Conservation (phyloP, 2,797 vertebrate species). For the Harpagifer antarcticus region DNA sequence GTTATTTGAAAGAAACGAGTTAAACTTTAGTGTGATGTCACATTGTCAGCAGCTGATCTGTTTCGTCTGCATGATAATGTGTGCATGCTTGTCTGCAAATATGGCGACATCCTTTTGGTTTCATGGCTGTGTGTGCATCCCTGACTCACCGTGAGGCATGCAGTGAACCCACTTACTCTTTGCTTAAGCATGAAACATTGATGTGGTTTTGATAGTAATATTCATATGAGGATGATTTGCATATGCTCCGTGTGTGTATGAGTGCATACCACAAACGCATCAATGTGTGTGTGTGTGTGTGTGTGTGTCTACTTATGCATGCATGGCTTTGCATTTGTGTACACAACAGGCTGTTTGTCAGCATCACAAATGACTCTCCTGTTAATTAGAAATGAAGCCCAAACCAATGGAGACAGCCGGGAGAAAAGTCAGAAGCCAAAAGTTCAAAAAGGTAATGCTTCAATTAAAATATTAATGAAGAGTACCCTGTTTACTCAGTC, state of each 20-base stretch:
- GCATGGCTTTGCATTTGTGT: constrained; percentile 11
- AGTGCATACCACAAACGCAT: constrained; percentile 10
- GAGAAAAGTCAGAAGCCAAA: constrained; percentile 63
- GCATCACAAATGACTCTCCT: constrained; percentile 39
- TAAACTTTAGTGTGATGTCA: neutral
- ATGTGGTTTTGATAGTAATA: constrained; percentile 29
- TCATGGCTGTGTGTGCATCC: neutral
- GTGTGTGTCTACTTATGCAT: constrained; percentile 18
- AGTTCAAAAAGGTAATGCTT: constrained; percentile 71
- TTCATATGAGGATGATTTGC: constrained; percentile 20
- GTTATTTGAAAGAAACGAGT: no score
- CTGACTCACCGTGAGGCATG: constrained; percentile 8
- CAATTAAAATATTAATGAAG: constrained; percentile 77
- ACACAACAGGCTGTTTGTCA: constrained; percentile 46
- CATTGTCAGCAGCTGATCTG: constrained; percentile 18
- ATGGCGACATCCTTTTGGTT: neutral
- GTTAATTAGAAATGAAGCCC: constrained; percentile 64
- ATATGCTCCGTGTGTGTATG: neutral
- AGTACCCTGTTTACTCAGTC: constrained; percentile 62
- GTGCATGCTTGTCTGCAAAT: constrained; percentile 15
- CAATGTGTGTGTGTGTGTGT: neutral
- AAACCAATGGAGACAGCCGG: constrained; percentile 38
- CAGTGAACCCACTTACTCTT: constrained; percentile 24
- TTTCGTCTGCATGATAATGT: constrained; percentile 9
- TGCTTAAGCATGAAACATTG: constrained; percentile 47